phyloP scores from a whole-genome alignment of 92 coral and sea anemone species.

The Desmophyllum pertusum region DNA sequence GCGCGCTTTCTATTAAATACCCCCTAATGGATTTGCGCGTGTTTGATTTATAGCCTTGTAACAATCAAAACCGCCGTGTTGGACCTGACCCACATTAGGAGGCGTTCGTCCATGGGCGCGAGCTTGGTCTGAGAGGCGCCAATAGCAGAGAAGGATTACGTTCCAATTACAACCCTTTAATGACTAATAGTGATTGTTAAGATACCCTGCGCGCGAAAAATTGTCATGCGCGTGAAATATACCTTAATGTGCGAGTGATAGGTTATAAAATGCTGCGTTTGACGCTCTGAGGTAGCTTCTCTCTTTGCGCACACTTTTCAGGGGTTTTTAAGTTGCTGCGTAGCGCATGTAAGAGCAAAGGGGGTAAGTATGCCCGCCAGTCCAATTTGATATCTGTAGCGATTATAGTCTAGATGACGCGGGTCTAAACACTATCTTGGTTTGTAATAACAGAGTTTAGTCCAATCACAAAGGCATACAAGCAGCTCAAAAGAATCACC shows the following conservation, averaged over 20 bases:
- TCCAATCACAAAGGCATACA: slow-evolving; percentile 34
- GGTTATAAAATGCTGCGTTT: background rate
- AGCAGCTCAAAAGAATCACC: slow-evolving; percentile 16
- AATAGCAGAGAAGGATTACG: slow-evolving; percentile 3
- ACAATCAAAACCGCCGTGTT: background rate
- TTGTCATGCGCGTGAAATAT: background rate
- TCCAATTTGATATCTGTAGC: slow-evolving; percentile 61
- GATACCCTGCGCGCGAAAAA: background rate
- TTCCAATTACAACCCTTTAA: slow-evolving; percentile 46
- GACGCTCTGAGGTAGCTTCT: background rate
- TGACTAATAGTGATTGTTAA: slow-evolving; percentile 29
- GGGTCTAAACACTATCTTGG: slow-evolving; percentile 21
- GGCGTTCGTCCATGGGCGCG: slow-evolving; percentile 9
- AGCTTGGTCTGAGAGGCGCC: slow-evolving; percentile 28
- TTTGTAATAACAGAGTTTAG: slow-evolving; percentile 17
- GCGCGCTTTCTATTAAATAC: background rate
- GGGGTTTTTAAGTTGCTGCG: background rate
- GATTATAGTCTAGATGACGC: slow-evolving; percentile 78
- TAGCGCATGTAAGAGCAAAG: background rate
- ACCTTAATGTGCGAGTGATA: too few relatives aligned
- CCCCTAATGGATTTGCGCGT: background rate
- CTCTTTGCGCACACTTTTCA: background rate
- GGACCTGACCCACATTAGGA: background rate
- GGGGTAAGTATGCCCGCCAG: background rate
- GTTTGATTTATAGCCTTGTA: slow-evolving; percentile 4